Evolutionary conservation across 2,888 invertebrate genomes (phyloP).

Genomic region (Pseudeuparius sepicola): DNA sequence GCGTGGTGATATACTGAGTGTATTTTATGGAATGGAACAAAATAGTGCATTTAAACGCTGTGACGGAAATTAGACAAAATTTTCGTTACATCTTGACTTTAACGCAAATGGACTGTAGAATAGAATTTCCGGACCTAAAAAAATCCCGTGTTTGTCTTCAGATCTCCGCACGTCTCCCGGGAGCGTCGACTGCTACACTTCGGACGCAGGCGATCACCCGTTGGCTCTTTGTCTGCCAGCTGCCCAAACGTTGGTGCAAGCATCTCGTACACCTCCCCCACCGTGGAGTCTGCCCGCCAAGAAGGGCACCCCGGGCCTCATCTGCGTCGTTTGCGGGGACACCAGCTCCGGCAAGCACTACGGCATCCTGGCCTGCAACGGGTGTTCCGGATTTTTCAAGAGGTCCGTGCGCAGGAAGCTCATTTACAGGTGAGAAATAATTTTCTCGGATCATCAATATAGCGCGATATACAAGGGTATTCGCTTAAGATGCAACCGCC

Average conservation of each 20-base stretch:
- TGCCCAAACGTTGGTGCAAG: conserved; percentile 51
- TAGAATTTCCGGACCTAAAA: too few species aligned
- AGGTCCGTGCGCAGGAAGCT: conserved; percentile 90
- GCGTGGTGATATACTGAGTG: too few species aligned
- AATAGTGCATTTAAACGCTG: too few species aligned
- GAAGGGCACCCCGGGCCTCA: conserved; percentile 62
- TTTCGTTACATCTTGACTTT: too few species aligned
- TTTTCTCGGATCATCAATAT: too few species aligned
- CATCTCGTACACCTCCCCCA: conserved; percentile 52
- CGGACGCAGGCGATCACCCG: conserved; percentile 44
- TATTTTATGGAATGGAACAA: too few species aligned
- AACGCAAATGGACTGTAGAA: too few species aligned
- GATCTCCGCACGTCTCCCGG: conserved; percentile 36
- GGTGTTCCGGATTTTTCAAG: conserved; percentile 99
- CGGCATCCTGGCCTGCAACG: conserved; percentile 97
- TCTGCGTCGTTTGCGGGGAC: conserved; percentile 95
- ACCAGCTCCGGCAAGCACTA: conserved; percentile 96
- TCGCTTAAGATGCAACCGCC: too few species aligned
- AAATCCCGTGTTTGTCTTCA: too few species aligned
- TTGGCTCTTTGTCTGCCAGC: conserved; percentile 50
- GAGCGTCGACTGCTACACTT: conserved; percentile 36
- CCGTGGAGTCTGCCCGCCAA: conserved; percentile 42
- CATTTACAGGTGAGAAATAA: conserved; percentile 90
- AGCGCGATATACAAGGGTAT: too few species aligned
- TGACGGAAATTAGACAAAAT: too few species aligned